Conservation (phyloP, 2,113 vertebrate genomes). For the Tachuris rubrigastra region DNA sequence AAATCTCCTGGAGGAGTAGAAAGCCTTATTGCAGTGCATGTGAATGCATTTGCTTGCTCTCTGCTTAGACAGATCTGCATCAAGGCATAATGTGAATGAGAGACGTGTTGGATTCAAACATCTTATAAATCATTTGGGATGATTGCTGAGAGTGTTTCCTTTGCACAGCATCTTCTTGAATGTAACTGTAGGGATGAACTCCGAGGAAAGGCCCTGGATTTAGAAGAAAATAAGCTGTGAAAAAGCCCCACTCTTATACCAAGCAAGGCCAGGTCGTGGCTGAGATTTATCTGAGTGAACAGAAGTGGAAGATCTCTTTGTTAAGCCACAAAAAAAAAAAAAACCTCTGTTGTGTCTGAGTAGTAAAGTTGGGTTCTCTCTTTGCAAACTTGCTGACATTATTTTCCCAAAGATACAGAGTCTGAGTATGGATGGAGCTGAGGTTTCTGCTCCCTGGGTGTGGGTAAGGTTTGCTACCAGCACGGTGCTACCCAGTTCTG, state of each 20-base stretch:
- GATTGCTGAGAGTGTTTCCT: not conserved
- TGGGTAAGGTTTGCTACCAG: not conserved
- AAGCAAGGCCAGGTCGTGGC: not conserved
- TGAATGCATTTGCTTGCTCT: not conserved
- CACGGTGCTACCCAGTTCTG: not conserved
- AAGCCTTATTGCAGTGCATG: not conserved
- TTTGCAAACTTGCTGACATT: not conserved
- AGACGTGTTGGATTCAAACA: not conserved
- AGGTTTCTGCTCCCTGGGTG: not conserved
- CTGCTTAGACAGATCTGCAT: not conserved
- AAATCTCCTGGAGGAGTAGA: not conserved
- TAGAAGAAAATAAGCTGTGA: not conserved
- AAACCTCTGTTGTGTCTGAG: not conserved
- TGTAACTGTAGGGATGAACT: not conserved
- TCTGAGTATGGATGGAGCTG: not conserved
- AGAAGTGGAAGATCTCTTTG: not conserved
- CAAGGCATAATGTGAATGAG: not conserved
- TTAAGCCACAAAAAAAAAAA: not conserved
- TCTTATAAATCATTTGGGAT: not conserved
- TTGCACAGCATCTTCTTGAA: not conserved
- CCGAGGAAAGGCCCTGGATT: not conserved
- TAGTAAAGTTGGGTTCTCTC: not conserved
- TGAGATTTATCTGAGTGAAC: not conserved
- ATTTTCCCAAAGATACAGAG: not conserved
- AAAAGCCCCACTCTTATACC: not conserved